Base-by-base conservation (phyloP, 2,888 invertebrate genomes). In the Scaptomyza flava region DNA sequence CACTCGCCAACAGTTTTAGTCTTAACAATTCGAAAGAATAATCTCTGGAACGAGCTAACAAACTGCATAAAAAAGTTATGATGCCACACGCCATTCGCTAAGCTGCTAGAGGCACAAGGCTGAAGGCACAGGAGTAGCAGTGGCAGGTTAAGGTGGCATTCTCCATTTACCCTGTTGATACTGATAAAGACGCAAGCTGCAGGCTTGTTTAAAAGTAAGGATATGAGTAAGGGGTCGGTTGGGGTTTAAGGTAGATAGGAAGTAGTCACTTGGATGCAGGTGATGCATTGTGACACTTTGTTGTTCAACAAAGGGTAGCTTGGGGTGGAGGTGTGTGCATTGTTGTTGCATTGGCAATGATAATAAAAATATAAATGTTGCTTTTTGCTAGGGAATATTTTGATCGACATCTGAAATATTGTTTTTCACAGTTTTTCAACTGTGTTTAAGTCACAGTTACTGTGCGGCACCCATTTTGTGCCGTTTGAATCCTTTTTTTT, bases 311-410 rank as follows among this genome's bases (percentile, higher is more conserved):
- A 3, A 5, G 27, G 3, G 9, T 6, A 2, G 6, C 11, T 14
- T 27, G 3, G 12, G 36, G 27, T 27, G 33, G 43, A 17, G 3
- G 23, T 23, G 23, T 23, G 23, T 23, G n/a, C 1, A 33, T 23
- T 23, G 23, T 3, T 9, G 17, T 17, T 27, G 27, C 63, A 77
- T 79, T 75, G 58, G 67, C 51, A 51, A 56, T 70, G 65, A 75
- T 70, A 79, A 82, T 75, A 52, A 50, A 64, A 63, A 70, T 77
- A 59, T 71, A 61, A 75, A 65, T 43, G 60, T 14, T 20, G 63
- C 30, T 31, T 20, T 36, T 38, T 14, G 30, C 38, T 4, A 9
- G 31, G 6, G 6, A 33, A 30, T 34, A n/a, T 36, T 34, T n/a
- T 46, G 36, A 33, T 50, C 7, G 1, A 33, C 12, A 48, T 20